Base-by-base conservation (phyloP, 2,888 invertebrate species). In the Agriopis leucophaearia region DNA sequence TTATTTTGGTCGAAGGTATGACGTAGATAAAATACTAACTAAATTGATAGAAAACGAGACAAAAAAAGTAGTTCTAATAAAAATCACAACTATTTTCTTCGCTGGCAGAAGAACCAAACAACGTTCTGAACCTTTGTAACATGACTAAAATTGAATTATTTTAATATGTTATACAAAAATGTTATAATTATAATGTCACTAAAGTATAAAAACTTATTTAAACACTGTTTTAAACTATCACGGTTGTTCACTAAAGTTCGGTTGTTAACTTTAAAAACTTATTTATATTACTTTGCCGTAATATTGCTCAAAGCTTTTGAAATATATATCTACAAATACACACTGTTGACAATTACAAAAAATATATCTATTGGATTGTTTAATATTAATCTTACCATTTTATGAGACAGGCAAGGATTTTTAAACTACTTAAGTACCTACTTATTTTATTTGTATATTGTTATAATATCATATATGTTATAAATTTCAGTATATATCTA, bases 231-330 rank as follows among this genome's bases (percentile, higher is more conserved):
- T n/a, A n/a, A n/a, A n/a, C n/a, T n/a, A n/a, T n/a, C n/a, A n/a
- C n/a, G n/a, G n/a, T n/a, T n/a, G n/a, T n/a, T n/a, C n/a, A n/a
- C n/a, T n/a, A n/a, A n/a, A n/a, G n/a, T n/a, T n/a, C n/a, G n/a
- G n/a, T n/a, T n/a, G n/a, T n/a, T n/a, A n/a, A n/a, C n/a, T 35
- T 8, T 38, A 13, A 38, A 12, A n/a, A 52, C 12, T 9, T 45
- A 15, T 45, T 58, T 6, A 40, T 16, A 16, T 16, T 16, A 15
- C n/a, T 27, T 85, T 71, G 74, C 76, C 64, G 77, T 79, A 74
- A 83, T 81, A 84, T 88, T 89, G 89, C 90, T 90, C 89, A 89
- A 90, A 85, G 85, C 87, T 89, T 85, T 58, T 48, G 15, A 67
- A 58, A 63, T 80, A 75, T 74, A 67, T 70, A 69, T 55, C 0